phyloP scores from a whole-genome alignment of 2,888 invertebrate species.

The Scrobipalpa atriplicella region DNA sequence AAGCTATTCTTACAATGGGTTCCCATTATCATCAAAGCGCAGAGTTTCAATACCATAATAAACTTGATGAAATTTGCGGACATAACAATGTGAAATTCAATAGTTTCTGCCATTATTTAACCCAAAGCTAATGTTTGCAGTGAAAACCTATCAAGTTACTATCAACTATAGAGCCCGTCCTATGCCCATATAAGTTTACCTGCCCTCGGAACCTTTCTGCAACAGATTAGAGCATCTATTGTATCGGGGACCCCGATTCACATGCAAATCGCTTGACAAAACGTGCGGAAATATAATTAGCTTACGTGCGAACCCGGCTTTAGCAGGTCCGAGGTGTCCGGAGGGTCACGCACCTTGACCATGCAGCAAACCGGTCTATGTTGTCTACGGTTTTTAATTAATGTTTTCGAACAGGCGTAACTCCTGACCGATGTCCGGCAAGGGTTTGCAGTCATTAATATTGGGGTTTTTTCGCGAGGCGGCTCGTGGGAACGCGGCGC shows the following conservation, averaged over 20 bases:
- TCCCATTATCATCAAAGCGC: slow-evolving; percentile 25
- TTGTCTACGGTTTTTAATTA: slow-evolving; percentile 72
- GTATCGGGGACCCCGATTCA: slow-evolving; percentile 67
- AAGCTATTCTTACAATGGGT: not conserved
- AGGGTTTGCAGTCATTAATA: slow-evolving; percentile 49
- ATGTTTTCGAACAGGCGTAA: slow-evolving; percentile 70
- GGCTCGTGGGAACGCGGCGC: slow-evolving; percentile 68
- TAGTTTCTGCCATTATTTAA: slow-evolving; percentile 53
- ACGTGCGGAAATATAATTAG: slow-evolving; percentile 82
- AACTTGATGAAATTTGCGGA: slow-evolving; percentile 52
- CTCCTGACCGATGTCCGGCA: slow-evolving; percentile 72
- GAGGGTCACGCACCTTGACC: slow-evolving; percentile 65
- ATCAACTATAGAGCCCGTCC: slow-evolving; percentile 58
- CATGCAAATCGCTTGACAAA: slow-evolving; percentile 76
- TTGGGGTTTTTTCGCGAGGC: slow-evolving; percentile 62
- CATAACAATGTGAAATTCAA: slow-evolving; percentile 64
- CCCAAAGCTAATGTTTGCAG: slow-evolving; percentile 68
- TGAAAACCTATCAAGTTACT: slow-evolving; percentile 76
- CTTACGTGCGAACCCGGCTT: slow-evolving; percentile 57
- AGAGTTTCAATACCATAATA: slow-evolving; percentile 42
- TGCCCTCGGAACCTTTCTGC: slow-evolving; percentile 52
- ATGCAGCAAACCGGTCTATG: slow-evolving; percentile 66
- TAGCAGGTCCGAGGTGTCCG: slow-evolving; percentile 45
- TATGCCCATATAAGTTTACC: slow-evolving; percentile 52
- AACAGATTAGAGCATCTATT: slow-evolving; percentile 70